Percentiles rank a stretch among this genome's conserved stretches.
Evolutionary conservation across 1,140 invertebrate species (phyloP).

Genomic region (Drosophila setifemur): DNA sequence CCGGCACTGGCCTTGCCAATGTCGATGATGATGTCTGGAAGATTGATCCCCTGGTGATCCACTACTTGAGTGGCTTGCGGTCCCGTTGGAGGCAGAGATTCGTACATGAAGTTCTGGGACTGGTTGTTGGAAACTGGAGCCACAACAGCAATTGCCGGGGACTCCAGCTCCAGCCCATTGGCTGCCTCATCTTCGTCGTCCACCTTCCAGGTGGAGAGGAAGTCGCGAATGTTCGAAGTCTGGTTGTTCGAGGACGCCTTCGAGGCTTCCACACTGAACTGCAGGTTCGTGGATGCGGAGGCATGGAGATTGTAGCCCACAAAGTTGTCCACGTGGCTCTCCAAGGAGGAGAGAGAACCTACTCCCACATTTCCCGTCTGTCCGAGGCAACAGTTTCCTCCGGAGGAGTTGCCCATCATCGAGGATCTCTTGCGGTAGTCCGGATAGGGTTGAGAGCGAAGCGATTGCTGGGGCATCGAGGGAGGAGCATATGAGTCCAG

Average conservation of each 20-base stretch:
- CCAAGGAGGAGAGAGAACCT: constrained; percentile 23
- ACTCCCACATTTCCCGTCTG: constrained; percentile 17
- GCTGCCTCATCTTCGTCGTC: constrained; percentile 69
- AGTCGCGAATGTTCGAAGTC: constrained; percentile 74
- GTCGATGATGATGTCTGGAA: constrained; percentile 81
- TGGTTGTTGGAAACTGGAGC: constrained; percentile 30
- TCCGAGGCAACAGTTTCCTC: constrained; percentile 45
- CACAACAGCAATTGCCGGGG: constrained; percentile 44
- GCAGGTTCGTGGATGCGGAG: background rate
- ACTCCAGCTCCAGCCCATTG: constrained; percentile 6
- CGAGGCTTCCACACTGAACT: background rate
- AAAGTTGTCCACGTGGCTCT: constrained; percentile 59
- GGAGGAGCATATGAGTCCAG: constrained; percentile 39
- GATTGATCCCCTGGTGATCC: constrained; percentile 56
- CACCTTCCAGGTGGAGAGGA: constrained; percentile 80
- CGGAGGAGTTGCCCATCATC: constrained; percentile 3
- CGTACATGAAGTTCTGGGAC: constrained; percentile 52
- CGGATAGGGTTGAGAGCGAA: constrained; percentile 21
- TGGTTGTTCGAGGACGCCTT: constrained; percentile 39
- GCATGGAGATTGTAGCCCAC: constrained; percentile 58
- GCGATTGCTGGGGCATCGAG: constrained; percentile 34
- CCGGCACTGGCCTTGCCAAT: constrained; percentile 58
- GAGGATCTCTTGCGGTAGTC: constrained; percentile 61
- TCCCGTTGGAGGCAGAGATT: constrained; percentile 48
- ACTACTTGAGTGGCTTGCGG: constrained; percentile 50